Evolutionary conservation across 2,797 vertebrate genomes (phyloP), one percentile per base, ranked within the genome.

Genomic region (Argyrosomus regius): DNA sequence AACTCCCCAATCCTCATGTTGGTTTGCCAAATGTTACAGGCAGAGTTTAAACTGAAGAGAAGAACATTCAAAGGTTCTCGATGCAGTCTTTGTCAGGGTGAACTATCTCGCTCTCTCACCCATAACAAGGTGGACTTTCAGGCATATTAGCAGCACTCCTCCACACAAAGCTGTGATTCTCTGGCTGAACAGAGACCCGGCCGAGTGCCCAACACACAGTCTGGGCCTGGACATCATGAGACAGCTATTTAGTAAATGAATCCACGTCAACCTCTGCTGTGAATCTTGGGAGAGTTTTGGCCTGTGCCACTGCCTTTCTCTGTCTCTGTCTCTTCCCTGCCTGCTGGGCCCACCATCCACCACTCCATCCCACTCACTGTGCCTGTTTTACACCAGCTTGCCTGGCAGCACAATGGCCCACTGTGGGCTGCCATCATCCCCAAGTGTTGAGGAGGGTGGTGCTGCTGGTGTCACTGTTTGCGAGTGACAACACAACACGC

Each of bases 401-500:
- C 64, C 72, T 58, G 46, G 78, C 45, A 86, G 83, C 80, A 93
- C 91, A 93, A 93, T 87, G 87, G 45, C 59, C 71, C 78, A 91
- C 81, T 91, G 85, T 89, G 67, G 63, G 41, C 63, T 39, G 50
- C 28, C 2, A 9, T 65, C 39, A 63, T 43, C 31, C 67, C 35
- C 35, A 57, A 45, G 52, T 48, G 59, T 39, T 60, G 10, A 45
- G 7, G 39, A 7, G n/a, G 49, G 39, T 0, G 12, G 48, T 18
- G 56, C 26, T 22, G 45, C 13, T 7, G 16, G 13, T 28, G 22
- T 28, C 16, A 63, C 61, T 43, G 58, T 46, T 54, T 52, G 59
- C 64, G 57, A 62, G 72, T 2, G 6, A 43, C 67, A 24, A 46
- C 77, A 73, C 54, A 53, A n/a, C 6, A 5, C 67, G 72, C 52